These are phyloP conservation scores for Neoscelio sp. DNA, from an alignment of 2,888 invertebrate species.

Conservation along the genomic window DNA sequence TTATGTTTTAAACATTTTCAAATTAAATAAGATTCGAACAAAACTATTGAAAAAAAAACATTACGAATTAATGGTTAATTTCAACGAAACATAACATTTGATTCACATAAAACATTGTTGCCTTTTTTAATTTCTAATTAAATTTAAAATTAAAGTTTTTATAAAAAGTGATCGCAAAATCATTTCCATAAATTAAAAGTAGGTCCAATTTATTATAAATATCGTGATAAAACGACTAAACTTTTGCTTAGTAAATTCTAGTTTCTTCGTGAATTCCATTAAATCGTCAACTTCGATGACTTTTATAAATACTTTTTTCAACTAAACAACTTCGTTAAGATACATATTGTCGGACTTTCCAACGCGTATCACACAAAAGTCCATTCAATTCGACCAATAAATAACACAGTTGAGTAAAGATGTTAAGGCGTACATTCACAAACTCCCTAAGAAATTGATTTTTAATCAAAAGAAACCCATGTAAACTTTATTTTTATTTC, in stretches of 20 bases:
- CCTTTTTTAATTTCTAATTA: too few species aligned
- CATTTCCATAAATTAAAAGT: too few species aligned
- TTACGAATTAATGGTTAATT: too few species aligned
- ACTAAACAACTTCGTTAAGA: slow-evolving; percentile 24
- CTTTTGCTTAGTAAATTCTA: slow-evolving; percentile 32
- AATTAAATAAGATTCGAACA: too few species aligned
- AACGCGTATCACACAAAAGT: slow-evolving; percentile 53
- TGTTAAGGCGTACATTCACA: slow-evolving; percentile 51
- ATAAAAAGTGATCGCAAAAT: too few species aligned
- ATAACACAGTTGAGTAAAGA: slow-evolving; percentile 58
- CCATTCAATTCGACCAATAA: slow-evolving; percentile 62
- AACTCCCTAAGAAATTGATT: slow-evolving; percentile 15
- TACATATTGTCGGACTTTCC: slow-evolving; percentile 31
- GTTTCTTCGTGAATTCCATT: slow-evolving; percentile 28
- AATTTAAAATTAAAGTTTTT: too few species aligned
- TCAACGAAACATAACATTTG: too few species aligned
- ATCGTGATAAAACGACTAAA: slow-evolving; percentile 48
- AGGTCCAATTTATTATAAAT: too few species aligned
- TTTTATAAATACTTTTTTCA: slow-evolving; percentile 6
- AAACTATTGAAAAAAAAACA: too few species aligned
- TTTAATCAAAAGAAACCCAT: background rate
- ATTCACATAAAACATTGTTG: too few species aligned
- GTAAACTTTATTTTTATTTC: too few species aligned
- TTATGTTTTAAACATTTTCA: too few species aligned
- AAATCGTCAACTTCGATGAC: slow-evolving; percentile 26